Evolutionary conservation across 2,888 invertebrate species (phyloP).

Genomic region (Nebria salina): DNA sequence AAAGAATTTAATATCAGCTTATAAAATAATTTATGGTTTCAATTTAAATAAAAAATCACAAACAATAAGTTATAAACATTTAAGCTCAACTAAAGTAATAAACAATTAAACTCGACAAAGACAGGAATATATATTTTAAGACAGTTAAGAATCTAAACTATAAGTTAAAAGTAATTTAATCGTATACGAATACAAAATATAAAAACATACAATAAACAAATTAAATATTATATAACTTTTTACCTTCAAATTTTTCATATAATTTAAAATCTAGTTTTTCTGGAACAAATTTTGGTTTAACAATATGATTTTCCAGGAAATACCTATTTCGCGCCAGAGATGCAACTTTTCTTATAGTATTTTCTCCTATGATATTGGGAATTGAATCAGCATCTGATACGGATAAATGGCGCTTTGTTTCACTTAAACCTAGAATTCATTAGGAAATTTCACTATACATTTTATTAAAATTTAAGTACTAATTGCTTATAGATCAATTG

Average conservation of each 20-base stretch:
- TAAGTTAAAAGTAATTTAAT: no score
- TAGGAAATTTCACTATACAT: background rate
- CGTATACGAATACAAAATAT: background rate
- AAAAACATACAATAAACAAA: background rate
- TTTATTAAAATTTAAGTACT: background rate
- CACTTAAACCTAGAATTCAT: constrained; percentile 49
- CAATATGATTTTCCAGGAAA: constrained; percentile 72
- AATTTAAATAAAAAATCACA: background rate
- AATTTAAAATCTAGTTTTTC: constrained; percentile 87
- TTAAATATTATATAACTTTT: constrained; percentile 51
- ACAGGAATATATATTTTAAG: no score
- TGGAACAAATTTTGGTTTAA: constrained; percentile 80
- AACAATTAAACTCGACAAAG: no score
- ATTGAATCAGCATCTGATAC: constrained; percentile 61
- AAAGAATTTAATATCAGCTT: constrained; percentile 6
- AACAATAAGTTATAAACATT: no score
- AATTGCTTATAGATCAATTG: background rate
- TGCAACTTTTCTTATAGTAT: constrained; percentile 85
- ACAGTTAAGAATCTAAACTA: no score
- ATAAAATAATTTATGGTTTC: constrained; percentile 9
- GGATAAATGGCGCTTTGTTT: constrained; percentile 59
- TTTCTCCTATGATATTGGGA: constrained; percentile 59
- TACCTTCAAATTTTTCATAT: constrained; percentile 94
- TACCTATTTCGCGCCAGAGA: constrained; percentile 81
- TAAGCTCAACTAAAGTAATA: no score